These are phyloP conservation scores for Ptychadena robeensis DNA, from an alignment of 2,797 vertebrate genomes.

Conservation along the genomic window DNA sequence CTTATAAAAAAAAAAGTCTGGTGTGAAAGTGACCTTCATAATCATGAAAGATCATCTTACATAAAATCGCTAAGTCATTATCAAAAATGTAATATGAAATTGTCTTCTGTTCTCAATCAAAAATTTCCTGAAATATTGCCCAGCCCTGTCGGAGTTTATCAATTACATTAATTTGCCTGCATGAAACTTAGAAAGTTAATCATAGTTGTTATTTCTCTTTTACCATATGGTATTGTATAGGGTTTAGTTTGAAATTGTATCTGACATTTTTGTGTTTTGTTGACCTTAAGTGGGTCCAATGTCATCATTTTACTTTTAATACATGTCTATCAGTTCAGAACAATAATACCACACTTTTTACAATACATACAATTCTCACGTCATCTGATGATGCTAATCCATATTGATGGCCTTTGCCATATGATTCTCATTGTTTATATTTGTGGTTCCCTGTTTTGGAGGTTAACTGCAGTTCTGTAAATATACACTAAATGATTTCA, in stretches of 20 bases:
- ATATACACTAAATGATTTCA: no score
- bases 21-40: constrained; percentile 20
- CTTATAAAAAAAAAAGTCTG: background rate
- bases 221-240: background rate
- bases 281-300: background rate
- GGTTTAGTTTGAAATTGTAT: background rate
- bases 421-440: no score
- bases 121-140: background rate
- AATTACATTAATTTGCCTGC: constrained; percentile 39
- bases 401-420: background rate
- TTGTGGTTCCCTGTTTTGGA: no score
- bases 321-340: background rate
- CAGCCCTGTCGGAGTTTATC: constrained; percentile 7
- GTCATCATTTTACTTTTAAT: background rate
- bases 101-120: background rate
- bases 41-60: constrained; percentile 24
- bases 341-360: background rate
- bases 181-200: constrained; percentile 9
- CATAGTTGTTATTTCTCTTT: constrained; percentile 31
- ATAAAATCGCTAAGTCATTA: constrained; percentile 1
- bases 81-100: background rate
- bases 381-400: background rate
- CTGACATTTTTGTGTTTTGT: constrained; percentile 17
- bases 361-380: no score
- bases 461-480: no score